phyloP scores from a whole-genome alignment of 2,113 vertebrate species.

The Macrotus californicus region DNA sequence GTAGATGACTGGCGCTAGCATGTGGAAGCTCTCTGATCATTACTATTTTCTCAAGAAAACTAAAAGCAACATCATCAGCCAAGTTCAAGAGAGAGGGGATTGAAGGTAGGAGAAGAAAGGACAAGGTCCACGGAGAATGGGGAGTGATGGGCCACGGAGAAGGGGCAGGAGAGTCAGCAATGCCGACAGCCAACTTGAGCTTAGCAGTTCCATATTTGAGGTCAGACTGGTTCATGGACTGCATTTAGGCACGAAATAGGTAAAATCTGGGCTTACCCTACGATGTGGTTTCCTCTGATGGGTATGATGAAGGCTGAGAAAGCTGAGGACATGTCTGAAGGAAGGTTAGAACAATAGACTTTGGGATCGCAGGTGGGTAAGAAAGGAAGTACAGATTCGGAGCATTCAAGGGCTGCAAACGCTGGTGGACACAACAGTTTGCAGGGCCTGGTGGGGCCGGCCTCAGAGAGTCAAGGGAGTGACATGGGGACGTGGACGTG shows the following conservation, averaged over 20 bases:
- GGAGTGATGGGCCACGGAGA: background rate
- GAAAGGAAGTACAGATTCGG: background rate
- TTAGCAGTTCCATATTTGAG: background rate
- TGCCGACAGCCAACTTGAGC: background rate
- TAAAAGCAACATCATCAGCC: background rate
- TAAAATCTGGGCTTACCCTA: background rate
- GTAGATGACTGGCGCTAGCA: accelerated
- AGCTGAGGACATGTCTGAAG: background rate
- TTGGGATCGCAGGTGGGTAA: background rate
- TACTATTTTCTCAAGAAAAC: background rate
- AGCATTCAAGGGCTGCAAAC: too few species aligned
- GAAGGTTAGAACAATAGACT: too few species aligned
- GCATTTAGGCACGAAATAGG: background rate
- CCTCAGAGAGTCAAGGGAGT: background rate
- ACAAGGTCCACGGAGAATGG: background rate
- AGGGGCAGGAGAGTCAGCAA: background rate
- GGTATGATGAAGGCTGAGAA: background rate
- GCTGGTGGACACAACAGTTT: too few species aligned
- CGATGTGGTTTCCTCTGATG: background rate
- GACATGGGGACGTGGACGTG: accelerated
- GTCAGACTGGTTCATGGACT: background rate
- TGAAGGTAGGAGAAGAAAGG: background rate
- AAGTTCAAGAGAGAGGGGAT: background rate
- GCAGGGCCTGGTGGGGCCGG: background rate
- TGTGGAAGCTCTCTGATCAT: background rate